Conservation (phyloP, 2,888 invertebrate species). For the Petrolisthes manimaculis region DNA sequence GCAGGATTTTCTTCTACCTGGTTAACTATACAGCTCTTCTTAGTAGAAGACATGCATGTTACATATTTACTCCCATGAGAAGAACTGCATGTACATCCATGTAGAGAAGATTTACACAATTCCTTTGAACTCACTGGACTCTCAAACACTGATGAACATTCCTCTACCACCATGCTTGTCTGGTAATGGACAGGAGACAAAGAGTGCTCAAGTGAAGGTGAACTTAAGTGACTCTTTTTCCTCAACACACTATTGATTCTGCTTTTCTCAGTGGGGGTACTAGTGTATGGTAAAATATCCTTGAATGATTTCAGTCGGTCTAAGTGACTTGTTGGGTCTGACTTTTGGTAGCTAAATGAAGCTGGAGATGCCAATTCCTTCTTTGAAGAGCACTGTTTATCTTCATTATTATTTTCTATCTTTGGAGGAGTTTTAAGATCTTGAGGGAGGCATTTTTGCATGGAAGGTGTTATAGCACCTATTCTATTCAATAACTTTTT, state of each 20-base stretch:
- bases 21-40: too few relatives aligned
- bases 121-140: background rate
- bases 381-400: too few relatives aligned
- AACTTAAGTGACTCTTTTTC: background rate
- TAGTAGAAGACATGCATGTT: background rate
- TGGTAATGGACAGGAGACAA: background rate
- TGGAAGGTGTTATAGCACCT: background rate
- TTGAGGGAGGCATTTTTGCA: background rate
- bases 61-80: background rate
- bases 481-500: background rate
- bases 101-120: background rate
- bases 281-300: background rate
- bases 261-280: background rate
- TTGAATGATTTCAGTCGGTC: background rate
- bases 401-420: too few relatives aligned
- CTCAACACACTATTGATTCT: background rate
- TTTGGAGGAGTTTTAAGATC: background rate
- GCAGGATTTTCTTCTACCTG: too few relatives aligned
- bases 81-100: background rate
- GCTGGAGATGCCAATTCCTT: too few relatives aligned
- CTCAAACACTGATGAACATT: background rate
- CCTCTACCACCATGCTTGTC: background rate
- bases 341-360: background rate
- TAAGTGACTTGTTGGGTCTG: background rate
- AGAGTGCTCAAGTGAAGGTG: background rate